phyloP scores from a whole-genome alignment of 2,113 vertebrate species.

The Ptychochromis oligacanthus region DNA sequence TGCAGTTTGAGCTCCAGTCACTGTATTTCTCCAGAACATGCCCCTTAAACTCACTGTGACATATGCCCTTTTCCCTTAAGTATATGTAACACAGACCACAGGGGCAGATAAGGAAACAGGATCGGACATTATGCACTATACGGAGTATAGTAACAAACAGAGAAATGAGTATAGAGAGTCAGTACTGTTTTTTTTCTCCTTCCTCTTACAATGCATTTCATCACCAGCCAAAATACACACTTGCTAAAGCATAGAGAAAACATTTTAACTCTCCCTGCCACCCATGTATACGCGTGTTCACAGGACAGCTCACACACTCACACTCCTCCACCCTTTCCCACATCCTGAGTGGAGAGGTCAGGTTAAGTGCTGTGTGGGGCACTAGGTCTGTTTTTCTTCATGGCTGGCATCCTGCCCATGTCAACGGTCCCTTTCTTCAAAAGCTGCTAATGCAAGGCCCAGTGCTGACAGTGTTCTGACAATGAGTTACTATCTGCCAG shows the following conservation, averaged over 20 bases:
- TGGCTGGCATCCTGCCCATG: conserved; percentile 63
- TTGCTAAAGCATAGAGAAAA: conserved; percentile 35
- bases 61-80: conserved; percentile 69
- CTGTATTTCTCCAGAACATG: conserved; percentile 49
- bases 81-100: conserved; percentile 65
- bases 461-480: conserved; percentile 70
- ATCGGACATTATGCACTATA: conserved; percentile 32
- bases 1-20: conserved; percentile 17
- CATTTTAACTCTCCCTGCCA: not conserved
- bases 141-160: no score
- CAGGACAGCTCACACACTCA: conserved; percentile 6
- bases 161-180: no score
- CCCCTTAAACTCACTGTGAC: conserved; percentile 62
- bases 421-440: conserved; percentile 69
- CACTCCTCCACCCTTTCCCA: conserved; percentile 43
- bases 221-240: conserved; percentile 39
- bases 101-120: conserved; percentile 36
- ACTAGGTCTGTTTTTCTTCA: conserved; percentile 63
- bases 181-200: conserved; percentile 39
- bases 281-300: not conserved
- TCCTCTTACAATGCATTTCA: conserved; percentile 42
- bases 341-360: conserved; percentile 66
- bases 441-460: conserved; percentile 56
- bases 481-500: conserved; percentile 70
- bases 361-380: conserved; percentile 56